Percentiles rank a stretch among this genome's conserved stretches.
phyloP scores from a whole-genome alignment of 2,888 invertebrate species.

The Suillia variegata region DNA sequence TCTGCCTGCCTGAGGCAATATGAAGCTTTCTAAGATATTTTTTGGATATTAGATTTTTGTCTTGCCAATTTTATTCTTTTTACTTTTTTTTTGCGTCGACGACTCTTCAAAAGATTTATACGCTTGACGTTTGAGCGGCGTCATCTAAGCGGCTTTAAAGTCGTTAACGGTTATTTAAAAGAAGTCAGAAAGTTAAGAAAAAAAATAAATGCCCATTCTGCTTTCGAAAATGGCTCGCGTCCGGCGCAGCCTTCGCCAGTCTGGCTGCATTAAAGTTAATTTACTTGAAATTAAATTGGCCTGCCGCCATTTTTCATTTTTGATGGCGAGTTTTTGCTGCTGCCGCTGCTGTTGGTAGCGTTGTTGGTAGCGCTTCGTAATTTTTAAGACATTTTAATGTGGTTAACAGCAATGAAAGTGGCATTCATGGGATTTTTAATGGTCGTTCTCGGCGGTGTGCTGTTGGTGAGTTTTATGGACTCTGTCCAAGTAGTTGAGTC shows the following conservation, averaged over 20 bases:
- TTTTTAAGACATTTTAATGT: slow-evolving; percentile 50
- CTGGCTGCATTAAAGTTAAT: slow-evolving; percentile 48
- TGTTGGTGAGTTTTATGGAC: too few relatives aligned
- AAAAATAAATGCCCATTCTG: slow-evolving; percentile 42
- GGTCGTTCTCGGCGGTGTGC: slow-evolving; percentile 23
- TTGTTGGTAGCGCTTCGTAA: slow-evolving; percentile 7
- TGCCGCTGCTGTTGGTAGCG: not conserved
- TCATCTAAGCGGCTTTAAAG: slow-evolving; percentile 13
- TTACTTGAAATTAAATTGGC: slow-evolving; percentile 53
- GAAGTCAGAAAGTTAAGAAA: slow-evolving; percentile 33
- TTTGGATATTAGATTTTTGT: too few relatives aligned
- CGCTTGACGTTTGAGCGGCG: slow-evolving; percentile 48
- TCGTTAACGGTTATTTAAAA: not conserved
- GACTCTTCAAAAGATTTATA: slow-evolving; percentile 39
- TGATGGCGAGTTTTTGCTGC: slow-evolving; percentile 18
- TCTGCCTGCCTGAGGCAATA: not conserved
- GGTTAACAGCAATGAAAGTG: slow-evolving; percentile 49
- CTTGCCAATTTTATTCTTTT: too few relatives aligned
- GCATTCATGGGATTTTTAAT: slow-evolving; percentile 37
- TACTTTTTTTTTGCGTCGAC: slow-evolving; percentile 15
- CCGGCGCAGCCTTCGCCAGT: slow-evolving; percentile 1
- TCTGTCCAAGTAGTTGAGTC: too few relatives aligned
- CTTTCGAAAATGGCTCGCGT: slow-evolving; percentile 8
- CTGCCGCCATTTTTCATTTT: slow-evolving; percentile 49
- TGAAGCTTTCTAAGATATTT: too few relatives aligned